Percentiles rank a stretch among this genome's conserved stretches.
These are phyloP conservation scores for Dryococelus australis DNA, from an alignment of 2,888 invertebrate species.

Conservation along the genomic window DNA sequence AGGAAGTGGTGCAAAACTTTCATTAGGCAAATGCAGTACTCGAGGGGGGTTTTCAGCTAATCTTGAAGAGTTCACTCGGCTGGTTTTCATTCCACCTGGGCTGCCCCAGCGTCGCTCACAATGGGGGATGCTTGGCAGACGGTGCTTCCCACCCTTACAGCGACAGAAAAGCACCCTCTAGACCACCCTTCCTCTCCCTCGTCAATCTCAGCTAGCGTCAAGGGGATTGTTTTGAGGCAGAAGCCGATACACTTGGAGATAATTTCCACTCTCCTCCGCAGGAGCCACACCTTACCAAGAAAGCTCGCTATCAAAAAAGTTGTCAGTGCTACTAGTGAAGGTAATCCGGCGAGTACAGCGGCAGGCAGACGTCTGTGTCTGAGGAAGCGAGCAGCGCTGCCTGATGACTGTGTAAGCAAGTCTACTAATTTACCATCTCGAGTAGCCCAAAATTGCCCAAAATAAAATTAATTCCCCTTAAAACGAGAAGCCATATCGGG, in stretches of 20 bases:
- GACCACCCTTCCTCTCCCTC: background rate
- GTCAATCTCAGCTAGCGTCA: background rate
- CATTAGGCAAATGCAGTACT: background rate
- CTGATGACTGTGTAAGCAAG: too few species aligned
- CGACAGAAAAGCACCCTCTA: background rate
- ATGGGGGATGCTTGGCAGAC: background rate
- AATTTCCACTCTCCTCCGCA: too few species aligned
- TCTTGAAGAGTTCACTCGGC: background rate
- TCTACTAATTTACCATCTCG: too few species aligned
- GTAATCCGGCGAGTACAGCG: too few species aligned
- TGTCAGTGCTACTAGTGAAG: too few species aligned
- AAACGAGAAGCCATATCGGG: too few species aligned
- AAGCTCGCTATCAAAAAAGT: too few species aligned
- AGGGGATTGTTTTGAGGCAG: background rate
- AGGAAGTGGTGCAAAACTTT: slow-evolving; percentile 10
- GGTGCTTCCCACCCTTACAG: background rate
- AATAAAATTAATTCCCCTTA: too few species aligned
- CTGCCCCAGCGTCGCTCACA: background rate
- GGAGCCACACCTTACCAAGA: too few species aligned
- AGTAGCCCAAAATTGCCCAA: too few species aligned
- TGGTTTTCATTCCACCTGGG: slow-evolving; percentile 9
- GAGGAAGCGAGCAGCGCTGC: too few species aligned
- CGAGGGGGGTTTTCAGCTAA: background rate
- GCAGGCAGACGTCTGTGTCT: too few species aligned
- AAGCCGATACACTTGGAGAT: background rate